Evolutionary conservation across 2,113 vertebrate species (phyloP).

Genomic region (Onychorhynchus coronatus): DNA sequence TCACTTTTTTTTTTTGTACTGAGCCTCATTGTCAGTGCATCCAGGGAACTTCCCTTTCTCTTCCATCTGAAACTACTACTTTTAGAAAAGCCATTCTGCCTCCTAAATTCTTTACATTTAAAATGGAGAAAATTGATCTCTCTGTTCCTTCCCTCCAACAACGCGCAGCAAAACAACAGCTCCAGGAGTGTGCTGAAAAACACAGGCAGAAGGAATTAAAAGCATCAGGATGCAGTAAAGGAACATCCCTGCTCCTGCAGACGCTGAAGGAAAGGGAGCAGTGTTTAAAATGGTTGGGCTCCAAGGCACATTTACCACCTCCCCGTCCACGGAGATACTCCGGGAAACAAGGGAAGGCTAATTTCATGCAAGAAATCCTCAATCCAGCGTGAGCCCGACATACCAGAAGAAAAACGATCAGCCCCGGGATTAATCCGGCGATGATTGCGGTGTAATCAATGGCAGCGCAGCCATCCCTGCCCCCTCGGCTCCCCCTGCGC

Average conservation of each 20-base stretch:
- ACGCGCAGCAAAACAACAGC: background rate
- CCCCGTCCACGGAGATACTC: background rate
- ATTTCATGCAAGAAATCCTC: background rate
- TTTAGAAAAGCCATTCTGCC: background rate
- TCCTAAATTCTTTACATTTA: background rate
- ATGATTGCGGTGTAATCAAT: constrained; percentile 24
- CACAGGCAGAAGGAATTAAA: background rate
- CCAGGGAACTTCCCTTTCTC: background rate
- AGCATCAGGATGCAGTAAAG: background rate
- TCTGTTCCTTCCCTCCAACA: background rate
- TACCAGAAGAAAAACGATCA: background rate
- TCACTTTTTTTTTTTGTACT: background rate
- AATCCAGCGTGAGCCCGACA: background rate
- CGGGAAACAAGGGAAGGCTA: background rate
- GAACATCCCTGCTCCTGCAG: background rate
- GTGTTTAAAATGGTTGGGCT: constrained; percentile 20
- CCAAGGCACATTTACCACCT: background rate
- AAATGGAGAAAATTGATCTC: background rate
- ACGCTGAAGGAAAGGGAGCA: background rate
- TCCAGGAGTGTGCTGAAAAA: background rate
- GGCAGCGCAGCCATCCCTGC: background rate
- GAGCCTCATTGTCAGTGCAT: background rate
- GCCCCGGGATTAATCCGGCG: background rate
- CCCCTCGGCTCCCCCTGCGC: background rate
- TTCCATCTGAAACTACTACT: background rate